phyloP scores from a whole-genome alignment of 2,113 vertebrate genomes.

The Notothenia rossii region DNA sequence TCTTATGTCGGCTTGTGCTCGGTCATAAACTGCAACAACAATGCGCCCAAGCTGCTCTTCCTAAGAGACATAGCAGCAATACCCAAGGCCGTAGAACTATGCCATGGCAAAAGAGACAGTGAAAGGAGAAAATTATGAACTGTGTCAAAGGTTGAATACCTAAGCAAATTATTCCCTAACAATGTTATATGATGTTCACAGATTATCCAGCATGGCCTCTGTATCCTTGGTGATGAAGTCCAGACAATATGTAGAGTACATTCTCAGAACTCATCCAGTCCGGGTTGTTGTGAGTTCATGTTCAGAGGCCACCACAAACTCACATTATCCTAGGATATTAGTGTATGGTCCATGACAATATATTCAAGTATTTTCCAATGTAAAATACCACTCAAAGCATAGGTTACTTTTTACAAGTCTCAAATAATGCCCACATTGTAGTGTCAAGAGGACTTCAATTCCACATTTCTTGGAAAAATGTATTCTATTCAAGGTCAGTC shows the following conservation, averaged over 20 bases:
- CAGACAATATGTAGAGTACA: slow-evolving; percentile 17
- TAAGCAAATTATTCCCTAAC: no score
- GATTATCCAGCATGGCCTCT: slow-evolving; percentile 4
- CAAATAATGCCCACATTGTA: neutral
- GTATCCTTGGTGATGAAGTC: slow-evolving; percentile 20
- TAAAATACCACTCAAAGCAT: neutral
- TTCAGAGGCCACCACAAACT: neutral
- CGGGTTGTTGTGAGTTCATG: slow-evolving; percentile 8
- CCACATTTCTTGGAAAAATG: neutral
- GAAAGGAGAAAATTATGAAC: no score
- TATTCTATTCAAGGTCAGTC: neutral
- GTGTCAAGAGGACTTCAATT: no score
- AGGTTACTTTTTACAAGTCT: neutral
- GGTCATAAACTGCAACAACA: no score
- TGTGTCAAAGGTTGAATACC: no score
- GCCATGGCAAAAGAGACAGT: no score
- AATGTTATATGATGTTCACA: slow-evolving; percentile 26
- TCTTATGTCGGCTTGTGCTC: no score
- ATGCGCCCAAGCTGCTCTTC: no score
- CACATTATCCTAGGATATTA: neutral
- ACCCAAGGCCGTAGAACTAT: no score
- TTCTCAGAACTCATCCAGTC: slow-evolving; percentile 3
- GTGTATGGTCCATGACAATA: neutral
- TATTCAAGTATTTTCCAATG: neutral
- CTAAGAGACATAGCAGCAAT: no score